A percentile compares a stretch with the other conserved stretches of the same genome.
These are phyloP conservation scores for Acrobasis repandana DNA, from an alignment of 2,888 invertebrate genomes.

Conservation along the genomic window DNA sequence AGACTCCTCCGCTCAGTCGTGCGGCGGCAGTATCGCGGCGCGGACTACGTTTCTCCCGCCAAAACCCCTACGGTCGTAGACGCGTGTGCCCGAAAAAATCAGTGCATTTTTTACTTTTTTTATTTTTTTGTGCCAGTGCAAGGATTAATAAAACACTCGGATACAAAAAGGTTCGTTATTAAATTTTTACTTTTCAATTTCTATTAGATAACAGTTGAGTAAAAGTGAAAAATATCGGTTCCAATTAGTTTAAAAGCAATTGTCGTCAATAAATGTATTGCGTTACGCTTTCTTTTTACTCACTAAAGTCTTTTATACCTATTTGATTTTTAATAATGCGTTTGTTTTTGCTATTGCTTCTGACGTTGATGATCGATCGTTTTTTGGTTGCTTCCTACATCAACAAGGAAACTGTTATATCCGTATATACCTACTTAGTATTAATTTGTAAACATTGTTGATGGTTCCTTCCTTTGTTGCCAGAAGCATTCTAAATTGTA, in stretches of 20 bases:
- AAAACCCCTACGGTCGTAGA: slow-evolving; percentile 35
- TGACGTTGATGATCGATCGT: not conserved
- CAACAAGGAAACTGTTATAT: slow-evolving; percentile 9
- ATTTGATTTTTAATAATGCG: slow-evolving; percentile 3
- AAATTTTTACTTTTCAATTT: slow-evolving; percentile 31
- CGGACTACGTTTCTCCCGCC: slow-evolving; percentile 46
- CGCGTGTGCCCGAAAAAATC: slow-evolving; percentile 66
- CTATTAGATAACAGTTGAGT: slow-evolving; percentile 41
- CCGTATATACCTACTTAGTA: not conserved
- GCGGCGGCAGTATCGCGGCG: slow-evolving; percentile 61
- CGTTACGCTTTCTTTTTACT: slow-evolving; percentile 28
- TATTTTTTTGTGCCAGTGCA: slow-evolving; percentile 57
- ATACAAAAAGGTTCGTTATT: slow-evolving; percentile 54
- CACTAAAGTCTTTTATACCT: slow-evolving; percentile 13
- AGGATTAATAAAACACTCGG: slow-evolving; percentile 54
- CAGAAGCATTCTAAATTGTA: too few relatives aligned
- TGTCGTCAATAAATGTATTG: slow-evolving; percentile 26
- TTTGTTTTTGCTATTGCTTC: slow-evolving; percentile 1
- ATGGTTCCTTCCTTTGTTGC: not conserved
- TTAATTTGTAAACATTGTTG: slow-evolving; percentile 9
- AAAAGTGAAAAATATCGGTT: slow-evolving; percentile 33
- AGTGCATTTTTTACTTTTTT: slow-evolving; percentile 53
- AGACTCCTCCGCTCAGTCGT: slow-evolving; percentile 46
- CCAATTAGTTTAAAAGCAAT: slow-evolving; percentile 22
- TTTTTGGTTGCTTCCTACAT: slow-evolving; percentile 14